phyloP scores from a whole-genome alignment of 2,797 vertebrate genomes.

The Myioborus miniatus region DNA sequence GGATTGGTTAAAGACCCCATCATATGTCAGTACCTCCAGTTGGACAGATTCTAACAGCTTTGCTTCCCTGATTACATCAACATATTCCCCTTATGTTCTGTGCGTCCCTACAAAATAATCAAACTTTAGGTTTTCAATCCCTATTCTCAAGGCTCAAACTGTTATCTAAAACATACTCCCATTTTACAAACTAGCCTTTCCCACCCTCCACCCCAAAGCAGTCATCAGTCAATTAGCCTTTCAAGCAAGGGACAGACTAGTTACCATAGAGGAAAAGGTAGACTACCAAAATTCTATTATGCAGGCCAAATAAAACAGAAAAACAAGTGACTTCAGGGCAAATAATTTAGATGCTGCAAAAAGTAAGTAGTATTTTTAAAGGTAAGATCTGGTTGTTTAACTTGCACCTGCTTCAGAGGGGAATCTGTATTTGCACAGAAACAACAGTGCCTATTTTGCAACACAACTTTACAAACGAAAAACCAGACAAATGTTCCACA shows the following conservation, averaged over 20 bases:
- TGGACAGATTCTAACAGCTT: neutral
- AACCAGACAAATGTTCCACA: neutral
- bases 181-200: neutral
- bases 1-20: neutral
- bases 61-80: neutral
- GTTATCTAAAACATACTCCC: neutral
- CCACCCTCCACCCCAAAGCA: neutral
- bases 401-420: neutral
- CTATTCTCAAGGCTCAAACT: neutral
- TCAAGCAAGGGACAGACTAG: neutral
- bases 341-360: neutral
- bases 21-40: neutral
- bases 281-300: neutral
- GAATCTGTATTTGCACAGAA: neutral
- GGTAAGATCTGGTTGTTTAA: neutral
- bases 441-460: neutral
- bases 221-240: neutral
- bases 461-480: neutral
- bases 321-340: neutral
- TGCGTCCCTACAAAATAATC: neutral
- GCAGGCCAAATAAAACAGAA: neutral
- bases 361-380: neutral
- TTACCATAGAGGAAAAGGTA: neutral
- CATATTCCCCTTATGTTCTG: neutral
- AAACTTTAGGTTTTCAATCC: neutral